Base-by-base conservation (phyloP, 2,888 invertebrate genomes). In the Tetrapedia diversipes region DNA sequence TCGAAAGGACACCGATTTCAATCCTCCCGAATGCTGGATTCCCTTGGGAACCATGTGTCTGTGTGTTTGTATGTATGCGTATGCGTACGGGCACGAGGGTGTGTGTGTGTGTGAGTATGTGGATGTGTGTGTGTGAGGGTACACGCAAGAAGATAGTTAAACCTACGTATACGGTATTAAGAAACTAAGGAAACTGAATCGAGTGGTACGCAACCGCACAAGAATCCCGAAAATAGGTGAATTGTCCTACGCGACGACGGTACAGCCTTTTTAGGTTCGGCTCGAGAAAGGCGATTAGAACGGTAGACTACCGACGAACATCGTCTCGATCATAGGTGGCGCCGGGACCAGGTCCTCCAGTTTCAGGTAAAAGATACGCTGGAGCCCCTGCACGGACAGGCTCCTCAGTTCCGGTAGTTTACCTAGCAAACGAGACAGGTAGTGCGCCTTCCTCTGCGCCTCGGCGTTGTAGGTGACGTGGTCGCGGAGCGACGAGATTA, bases 241-340 rank as follows among this genome's bases (percentile, higher is more conserved):
- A 84, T 82, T 72, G 81, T 82, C 66, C 80, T 80, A 83, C 51
- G 72, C 70, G 73, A 56, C 16, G 39, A 61, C 6, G 24, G n/a
- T 64, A 65, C 47, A 78, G 86, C 76, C 72, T 49, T n/a, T n/a
- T n/a, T 75, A 68, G 69, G 70, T 67, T 69, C 66, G 51, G 71
- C 73, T 57, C 32, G 63, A 29, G 57, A 51, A n/a, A 53, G 61
- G 65, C 49, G 56, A 72, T 57, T 95, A 98, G 92, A 98, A 98
- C 86, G 98, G 98, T 91, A 98, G 94, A 93, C 97, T 98, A 90
- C 97, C 96, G 88, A 97, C 96, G 92, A 98, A 98, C 96, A 98
- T 97, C 92, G 97, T 98, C 92, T 98, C 98, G 90, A 98, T 98
- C 86, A 98, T 94, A 14, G 97, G 96, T 61, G 98, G 98, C 72